Evolutionary conservation across 1,140 invertebrate genomes (phyloP), one percentile per base, ranked within the genome.

Genomic region (Drosophila cardini): DNA sequence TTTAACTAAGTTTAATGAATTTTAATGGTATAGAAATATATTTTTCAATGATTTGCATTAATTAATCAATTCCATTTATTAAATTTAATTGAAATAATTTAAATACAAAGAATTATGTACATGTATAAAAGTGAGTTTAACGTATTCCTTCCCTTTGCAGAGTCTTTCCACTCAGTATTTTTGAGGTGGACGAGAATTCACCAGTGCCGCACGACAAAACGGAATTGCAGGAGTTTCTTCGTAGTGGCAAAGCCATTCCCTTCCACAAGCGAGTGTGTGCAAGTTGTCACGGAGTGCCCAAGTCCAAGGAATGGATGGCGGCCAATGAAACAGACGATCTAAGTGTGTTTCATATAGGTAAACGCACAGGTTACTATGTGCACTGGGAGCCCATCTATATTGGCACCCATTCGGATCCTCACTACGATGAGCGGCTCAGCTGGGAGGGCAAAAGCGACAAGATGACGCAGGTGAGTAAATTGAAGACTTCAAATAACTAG

Each of bases 331-430:
- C 95, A 0, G 93, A 94, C 64, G 94, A 93, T 68, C 93, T 98
- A 63, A 95, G 95, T 75, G 95, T 98, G 8, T 98, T 98, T 91
- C 95, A 97, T 82, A 95, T 96, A 83, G 97, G 97, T 4, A 97
- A 98, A 82, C 93, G 97, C 18, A 95, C 94, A 2, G 96, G 96
- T 11, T 95, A 94, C 62, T 96, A 95, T 87, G 93, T 96, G 16
- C 96, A 97, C 87, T 98, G 97, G 97, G 97, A 98, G 92, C 97
- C 97, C 1, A 97, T 97, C 74, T 97, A 96, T 76, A 97, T 97
- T 69, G 97, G 96, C 18, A 97, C 96, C 0, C 95, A 97, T 91
- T 93, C 94, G 7, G 97, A 98, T 87, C 97, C 97, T 0, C 93
- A 97, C 57, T 98, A 98, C 87, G 97, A 98, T 76, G 96, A 97